A percentile compares a stretch with the other conserved stretches of the same genome.
Conservation (phyloP, 2,888 invertebrate genomes). For the Coleophora flavipennella region DNA sequence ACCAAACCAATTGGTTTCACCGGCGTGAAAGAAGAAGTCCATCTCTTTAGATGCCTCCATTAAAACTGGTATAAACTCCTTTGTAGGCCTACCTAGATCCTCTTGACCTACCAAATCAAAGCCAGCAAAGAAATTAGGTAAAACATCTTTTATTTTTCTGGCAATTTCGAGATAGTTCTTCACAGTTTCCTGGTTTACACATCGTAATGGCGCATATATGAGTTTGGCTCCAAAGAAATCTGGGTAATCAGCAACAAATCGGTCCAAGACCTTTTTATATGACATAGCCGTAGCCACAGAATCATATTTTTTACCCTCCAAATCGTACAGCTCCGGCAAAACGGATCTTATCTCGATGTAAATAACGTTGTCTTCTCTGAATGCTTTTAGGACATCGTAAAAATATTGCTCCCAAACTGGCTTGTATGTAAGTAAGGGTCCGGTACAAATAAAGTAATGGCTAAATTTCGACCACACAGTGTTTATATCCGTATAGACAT, state of each 20-base stretch:
- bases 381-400: slow-evolving; percentile 74
- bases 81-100: slow-evolving; percentile 77
- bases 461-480: slow-evolving; percentile 74
- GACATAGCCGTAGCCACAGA: slow-evolving; percentile 66
- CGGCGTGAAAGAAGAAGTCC: slow-evolving; percentile 84
- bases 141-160: slow-evolving; percentile 49
- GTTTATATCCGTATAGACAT: slow-evolving; percentile 68
- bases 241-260: slow-evolving; percentile 72
- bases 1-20: slow-evolving; percentile 85
- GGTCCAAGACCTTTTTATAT: slow-evolving; percentile 69
- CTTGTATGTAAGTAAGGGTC: slow-evolving; percentile 71
- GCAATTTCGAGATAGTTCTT: slow-evolving; percentile 59
- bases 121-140: slow-evolving; percentile 81
- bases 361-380: slow-evolving; percentile 78
- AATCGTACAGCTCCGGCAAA: slow-evolving; percentile 76
- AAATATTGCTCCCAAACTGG: slow-evolving; percentile 79
- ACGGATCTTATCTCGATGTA: slow-evolving; percentile 79
- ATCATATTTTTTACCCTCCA: slow-evolving; percentile 73
- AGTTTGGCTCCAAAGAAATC: slow-evolving; percentile 79
- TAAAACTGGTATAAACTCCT: slow-evolving; percentile 72
- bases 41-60: slow-evolving; percentile 58
- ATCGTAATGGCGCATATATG: slow-evolving; percentile 78
- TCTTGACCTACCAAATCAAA: slow-evolving; percentile 89
- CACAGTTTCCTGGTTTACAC: slow-evolving; percentile 46
- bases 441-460: slow-evolving; percentile 65